A percentile compares a stretch with the other conserved stretches of the same genome.
Conservation (phyloP, 2,113 vertebrate species). For the Piprites chloris region DNA sequence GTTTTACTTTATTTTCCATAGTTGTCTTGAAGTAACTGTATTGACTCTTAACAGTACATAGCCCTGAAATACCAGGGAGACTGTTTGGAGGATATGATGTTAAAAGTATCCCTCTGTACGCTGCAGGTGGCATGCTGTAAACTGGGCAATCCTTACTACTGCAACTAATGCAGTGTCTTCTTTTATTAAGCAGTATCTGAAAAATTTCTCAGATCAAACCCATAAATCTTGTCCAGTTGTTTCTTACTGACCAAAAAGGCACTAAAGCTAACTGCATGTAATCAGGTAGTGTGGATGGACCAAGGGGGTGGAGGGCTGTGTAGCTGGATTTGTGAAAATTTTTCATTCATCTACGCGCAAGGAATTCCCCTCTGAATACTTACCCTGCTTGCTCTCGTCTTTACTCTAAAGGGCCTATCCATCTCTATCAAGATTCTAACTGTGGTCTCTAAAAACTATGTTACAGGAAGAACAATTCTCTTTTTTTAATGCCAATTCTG, state of each 20-base stretch:
- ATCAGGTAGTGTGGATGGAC: not conserved
- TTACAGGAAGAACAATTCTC: not conserved
- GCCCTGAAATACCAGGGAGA: not conserved
- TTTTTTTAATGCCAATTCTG: not conserved
- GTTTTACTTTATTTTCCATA: not conserved
- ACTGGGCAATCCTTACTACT: not conserved
- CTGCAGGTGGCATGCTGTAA: not conserved
- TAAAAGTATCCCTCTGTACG: not conserved
- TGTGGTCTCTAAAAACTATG: not conserved
- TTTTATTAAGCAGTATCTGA: not conserved
- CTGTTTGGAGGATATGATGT: not conserved
- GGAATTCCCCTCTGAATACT: not conserved
- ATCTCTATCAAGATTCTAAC: not conserved
- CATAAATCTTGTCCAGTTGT: not conserved
- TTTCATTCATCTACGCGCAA: not conserved
- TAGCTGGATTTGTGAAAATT: not conserved
- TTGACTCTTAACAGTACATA: not conserved
- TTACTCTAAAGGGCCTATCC: not conserved
- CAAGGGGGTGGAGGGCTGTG: accelerated
- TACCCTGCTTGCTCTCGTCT: not conserved
- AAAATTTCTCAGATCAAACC: not conserved
- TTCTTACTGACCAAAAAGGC: not conserved
- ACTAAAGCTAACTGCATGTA: not conserved
- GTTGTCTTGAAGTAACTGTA: not conserved
- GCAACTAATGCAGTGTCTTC: not conserved